Evolutionary conservation across 2,113 vertebrate species (phyloP).

Genomic region (Tamias sibiricus): DNA sequence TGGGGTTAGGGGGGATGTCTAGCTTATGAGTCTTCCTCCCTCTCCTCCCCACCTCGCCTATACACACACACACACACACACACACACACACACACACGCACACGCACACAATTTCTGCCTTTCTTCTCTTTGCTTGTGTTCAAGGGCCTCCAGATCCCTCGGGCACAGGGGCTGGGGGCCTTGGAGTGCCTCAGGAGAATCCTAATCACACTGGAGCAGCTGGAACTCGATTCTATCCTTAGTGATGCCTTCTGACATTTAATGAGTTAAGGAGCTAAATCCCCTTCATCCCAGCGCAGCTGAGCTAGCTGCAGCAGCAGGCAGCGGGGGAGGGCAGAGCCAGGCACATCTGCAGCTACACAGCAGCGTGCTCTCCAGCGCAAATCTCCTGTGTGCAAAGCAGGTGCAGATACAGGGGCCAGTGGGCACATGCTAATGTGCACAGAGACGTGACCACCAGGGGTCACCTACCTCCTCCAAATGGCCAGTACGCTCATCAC

Average conservation of each 20-base stretch:
- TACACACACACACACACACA: neutral
- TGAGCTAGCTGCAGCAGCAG: constrained; percentile 21
- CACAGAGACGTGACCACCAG: neutral
- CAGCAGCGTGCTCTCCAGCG: neutral
- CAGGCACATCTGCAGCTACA: neutral
- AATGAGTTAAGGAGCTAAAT: constrained; percentile 81
- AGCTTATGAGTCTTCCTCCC: neutral
- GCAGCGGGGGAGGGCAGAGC: neutral
- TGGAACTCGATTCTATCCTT: constrained; percentile 44
- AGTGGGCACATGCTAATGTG: neutral
- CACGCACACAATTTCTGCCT: neutral
- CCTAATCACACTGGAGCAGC: constrained; percentile 75
- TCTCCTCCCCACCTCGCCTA: neutral
- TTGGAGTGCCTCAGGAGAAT: constrained; percentile 34
- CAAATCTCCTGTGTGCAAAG: neutral
- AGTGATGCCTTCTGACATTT: constrained; percentile 79
- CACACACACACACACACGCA: neutral
- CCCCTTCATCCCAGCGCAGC: constrained; percentile 68
- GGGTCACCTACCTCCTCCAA: constrained; percentile 78
- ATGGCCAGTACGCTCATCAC: constrained; percentile 77
- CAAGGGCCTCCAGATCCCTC: constrained; percentile 42
- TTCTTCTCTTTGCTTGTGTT: constrained; percentile 53
- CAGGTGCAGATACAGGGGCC: neutral
- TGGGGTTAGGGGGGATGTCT: neutral
- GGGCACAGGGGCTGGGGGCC: constrained; percentile 19